Evolutionary conservation across 2,888 invertebrate species (phyloP), one percentile per base, ranked within the genome.

Genomic region (Ceraclea dissimilis): DNA sequence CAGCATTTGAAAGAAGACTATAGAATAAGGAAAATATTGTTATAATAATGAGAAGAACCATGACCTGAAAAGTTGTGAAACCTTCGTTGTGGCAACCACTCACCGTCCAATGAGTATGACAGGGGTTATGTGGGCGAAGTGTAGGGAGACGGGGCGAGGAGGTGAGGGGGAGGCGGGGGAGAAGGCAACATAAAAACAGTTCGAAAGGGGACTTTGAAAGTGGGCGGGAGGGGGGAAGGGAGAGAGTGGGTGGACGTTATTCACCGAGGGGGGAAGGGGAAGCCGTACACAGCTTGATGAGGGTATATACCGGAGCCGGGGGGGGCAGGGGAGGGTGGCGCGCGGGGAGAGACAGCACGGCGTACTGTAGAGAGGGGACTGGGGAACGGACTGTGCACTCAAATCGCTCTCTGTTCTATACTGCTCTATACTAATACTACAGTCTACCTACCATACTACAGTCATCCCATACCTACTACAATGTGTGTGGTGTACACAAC

Each of bases 311-410:
- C 33, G 11, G 44, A 17, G 50, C 31, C 31, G 31, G 22, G 6
- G 46, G 33, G 58, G 34, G 48, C 17, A 5, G 58, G n/a, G 52
- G 52, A 21, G 31, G 54, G 58, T 43, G 26, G 51, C 34, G 54
- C 26, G 54, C 34, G 46, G 39, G 57, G 26, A 26, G 39, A 39
- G 39, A 39, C 39, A 39, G 39, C 39, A 13, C 39, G 39, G 13
- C 16, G 39, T 39, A 39, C 39, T 16, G 39, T 39, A 53, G 56
- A 49, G 54, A 56, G 58, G 56, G 52, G 51, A 47, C 54, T 50
- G 51, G 61, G 52, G 61, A 59, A 57, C 61, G 59, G 59, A 61
- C 61, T 59, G 59, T 59, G 61, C 61, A 61, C 61, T 61, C 61
- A 61, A 61, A 61, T 61, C 61, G 61, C 49, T 57, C 61, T 61